Percentiles rank a stretch among this genome's conserved stretches.
Conservation (phyloP, 2,797 vertebrate genomes). For the Parambassis ranga region DNA sequence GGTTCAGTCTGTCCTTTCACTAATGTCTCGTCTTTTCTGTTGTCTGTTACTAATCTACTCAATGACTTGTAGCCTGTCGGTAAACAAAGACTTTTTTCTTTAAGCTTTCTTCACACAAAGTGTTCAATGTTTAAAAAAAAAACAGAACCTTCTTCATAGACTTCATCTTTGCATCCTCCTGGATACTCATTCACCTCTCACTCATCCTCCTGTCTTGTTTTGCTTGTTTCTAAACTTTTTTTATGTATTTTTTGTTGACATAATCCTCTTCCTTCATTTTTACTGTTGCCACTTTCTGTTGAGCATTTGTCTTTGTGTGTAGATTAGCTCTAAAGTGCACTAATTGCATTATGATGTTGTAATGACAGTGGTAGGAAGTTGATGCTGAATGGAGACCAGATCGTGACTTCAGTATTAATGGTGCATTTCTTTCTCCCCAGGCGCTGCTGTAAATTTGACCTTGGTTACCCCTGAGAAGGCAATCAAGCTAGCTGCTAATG, state of each 20-base stretch:
- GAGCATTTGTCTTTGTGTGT: conserved; percentile 41
- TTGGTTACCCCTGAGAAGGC: conserved; percentile 87
- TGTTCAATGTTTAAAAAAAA: conserved; percentile 11
- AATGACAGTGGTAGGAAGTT: conserved; percentile 67
- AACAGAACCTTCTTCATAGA: too few relatives aligned
- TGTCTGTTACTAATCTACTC: conserved; percentile 26
- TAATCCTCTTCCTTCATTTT: conserved; percentile 54
- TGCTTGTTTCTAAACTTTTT: not conserved
- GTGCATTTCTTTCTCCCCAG: conserved; percentile 62
- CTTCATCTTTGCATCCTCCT: conserved; percentile 20
- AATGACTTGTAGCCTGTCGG: conserved; percentile 5
- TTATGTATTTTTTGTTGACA: not conserved
- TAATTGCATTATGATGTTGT: conserved; percentile 30
- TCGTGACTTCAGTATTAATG: conserved; percentile 44
- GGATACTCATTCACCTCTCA: not conserved
- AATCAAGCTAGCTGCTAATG: conserved; percentile 86
- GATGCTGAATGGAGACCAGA: not conserved
- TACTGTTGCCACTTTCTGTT: conserved; percentile 27
- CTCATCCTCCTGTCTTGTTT: not conserved
- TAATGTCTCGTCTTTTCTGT: conserved; percentile 28
- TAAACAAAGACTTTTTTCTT: conserved; percentile 1
- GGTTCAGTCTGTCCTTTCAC: conserved; percentile 23
- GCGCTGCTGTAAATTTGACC: conserved; percentile 84
- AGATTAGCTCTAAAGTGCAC: conserved; percentile 12
- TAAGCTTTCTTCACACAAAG: not conserved